Conservation (phyloP, 2,888 invertebrate species). For the Myopa testacea region DNA sequence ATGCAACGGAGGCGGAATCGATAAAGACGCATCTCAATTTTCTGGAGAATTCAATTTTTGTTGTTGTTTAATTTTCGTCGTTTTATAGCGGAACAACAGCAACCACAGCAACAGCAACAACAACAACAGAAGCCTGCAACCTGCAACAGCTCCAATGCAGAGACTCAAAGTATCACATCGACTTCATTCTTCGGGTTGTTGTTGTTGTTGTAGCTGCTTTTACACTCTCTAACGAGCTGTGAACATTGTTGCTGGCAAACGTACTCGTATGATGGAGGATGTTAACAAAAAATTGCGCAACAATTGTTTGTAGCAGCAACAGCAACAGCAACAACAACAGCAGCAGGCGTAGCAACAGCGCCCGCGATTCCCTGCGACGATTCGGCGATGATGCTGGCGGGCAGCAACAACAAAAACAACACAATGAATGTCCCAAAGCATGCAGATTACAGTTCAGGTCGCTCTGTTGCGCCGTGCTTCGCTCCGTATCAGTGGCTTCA, state of each 20-base stretch:
- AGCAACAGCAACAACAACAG: slow-evolving; percentile 35
- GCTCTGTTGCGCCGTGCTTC: not conserved
- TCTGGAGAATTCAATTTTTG: not conserved
- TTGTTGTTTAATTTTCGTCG: not conserved
- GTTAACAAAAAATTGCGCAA: slow-evolving; percentile 30
- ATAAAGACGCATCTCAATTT: slow-evolving; percentile 38
- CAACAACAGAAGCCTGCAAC: not conserved
- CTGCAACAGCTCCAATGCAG: not conserved
- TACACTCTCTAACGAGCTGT: slow-evolving; percentile 36
- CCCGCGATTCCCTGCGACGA: slow-evolving; percentile 12
- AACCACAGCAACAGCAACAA: not conserved
- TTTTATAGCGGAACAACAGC: not conserved
- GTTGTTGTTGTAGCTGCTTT: slow-evolving; percentile 1
- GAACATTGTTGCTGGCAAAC: slow-evolving; percentile 27
- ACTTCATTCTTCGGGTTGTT: not conserved
- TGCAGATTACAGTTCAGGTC: slow-evolving; percentile 16
- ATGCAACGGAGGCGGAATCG: slow-evolving; percentile 33
- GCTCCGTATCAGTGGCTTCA: too few species aligned
- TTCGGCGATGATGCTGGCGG: slow-evolving; percentile 5
- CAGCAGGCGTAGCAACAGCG: slow-evolving; percentile 15
- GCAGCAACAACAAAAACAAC: not conserved
- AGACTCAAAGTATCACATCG: not conserved
- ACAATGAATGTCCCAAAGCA: slow-evolving; percentile 15
- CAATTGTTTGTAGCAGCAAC: slow-evolving; percentile 23
- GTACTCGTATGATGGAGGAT: slow-evolving; percentile 21